Base-by-base conservation (phyloP, 35 echinoderm and acorn worm genomes). In the Amphiura filiformis region DNA sequence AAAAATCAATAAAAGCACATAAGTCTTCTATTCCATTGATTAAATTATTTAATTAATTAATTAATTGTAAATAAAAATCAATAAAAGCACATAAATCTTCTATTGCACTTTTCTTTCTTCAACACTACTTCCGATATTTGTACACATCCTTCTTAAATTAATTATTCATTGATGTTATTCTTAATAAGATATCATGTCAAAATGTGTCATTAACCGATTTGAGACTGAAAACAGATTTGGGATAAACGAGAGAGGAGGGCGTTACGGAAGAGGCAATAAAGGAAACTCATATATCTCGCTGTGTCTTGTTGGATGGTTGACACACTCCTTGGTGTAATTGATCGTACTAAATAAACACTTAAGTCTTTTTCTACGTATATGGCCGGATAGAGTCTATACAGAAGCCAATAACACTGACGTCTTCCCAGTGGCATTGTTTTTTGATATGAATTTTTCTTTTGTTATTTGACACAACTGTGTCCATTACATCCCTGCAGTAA, bases 391-490 rank as follows among this genome's bases (percentile, higher is more conserved):
- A 70, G 61, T 13, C 7, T 1, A 23, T 70, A 47, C 17, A 47
- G 5, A 47, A 47, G 41, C 41, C 41, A 47, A 47, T 47, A 70
- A 70, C 61, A 70, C 26, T 70, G 61, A 47, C 41, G 41, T 47
- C 17, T 9, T 4, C 61, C 61, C 61, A n/a, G 2, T 70, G 61
- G 61, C 61, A 70, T 3, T 17, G 28, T 70, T 13, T n/a, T 26
- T 26, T 26, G 61, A 70, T 70, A 3, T 70, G 61, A 70, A 70
- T 13, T 70, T 13, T 70, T 18, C 61, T 23, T 70, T 70, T 70
- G 61, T 70, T 70, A 70, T 70, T 70, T 70, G 61, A 70, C 61
- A 70, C 61, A 70, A 70, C 61, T 18, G 61, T 70, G 61, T 70
- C 61, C 61, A 70, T 70, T 26, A 70, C 61, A 70, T 23, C 7